Base-by-base conservation (phyloP, 2,113 vertebrate genomes). In the Strix aluco region DNA sequence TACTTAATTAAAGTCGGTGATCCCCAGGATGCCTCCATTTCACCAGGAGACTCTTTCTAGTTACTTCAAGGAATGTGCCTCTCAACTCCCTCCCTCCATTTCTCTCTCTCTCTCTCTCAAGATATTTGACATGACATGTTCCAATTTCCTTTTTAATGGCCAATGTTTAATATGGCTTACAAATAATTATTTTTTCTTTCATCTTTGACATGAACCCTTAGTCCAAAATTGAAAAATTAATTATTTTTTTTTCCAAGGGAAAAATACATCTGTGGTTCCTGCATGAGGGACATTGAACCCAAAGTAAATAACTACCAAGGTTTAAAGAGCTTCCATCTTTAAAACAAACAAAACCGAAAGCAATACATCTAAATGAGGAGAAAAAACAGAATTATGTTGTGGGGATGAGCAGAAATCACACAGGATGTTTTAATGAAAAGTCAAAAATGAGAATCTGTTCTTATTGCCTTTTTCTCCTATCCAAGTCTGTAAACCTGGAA, bases 171-270 rank as follows among this genome's bases (percentile, higher is more conserved):
- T 96, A 96, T 96, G 92, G 86, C 92, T 94, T 92, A 95, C 94
- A 96, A 93, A 96, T 93, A 95, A 94, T 97, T 97, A 97, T 97
- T 97, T 96, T 85, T 90, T 94, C 96, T 97, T 97, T 97, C 74
- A 90, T 96, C 97, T 96, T 66, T 94, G 91, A 96, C 94, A 93
- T 88, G 92, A 95, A 88, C 85, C 44, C 70, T 94, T 88, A 86
- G 87, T 84, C 94, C 67, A 73, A 94, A 96, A 96, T 71, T 84
- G 55, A 80, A 94, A 96, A 95, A 82, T 90, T 94, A 89, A 94
- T 96, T 83, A 7, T 70, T 69, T 46, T 46, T 46, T 82, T 84
- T 40, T 30, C 15, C 40, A 70, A 75, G 34, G n/a, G n/a, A 90
- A 96, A 96, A 98, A 80, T 79, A 84, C 30, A 91, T 86, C 79